Base-by-base conservation (phyloP, 1,140 invertebrate genomes). In the Tachypleus tridentatus region DNA sequence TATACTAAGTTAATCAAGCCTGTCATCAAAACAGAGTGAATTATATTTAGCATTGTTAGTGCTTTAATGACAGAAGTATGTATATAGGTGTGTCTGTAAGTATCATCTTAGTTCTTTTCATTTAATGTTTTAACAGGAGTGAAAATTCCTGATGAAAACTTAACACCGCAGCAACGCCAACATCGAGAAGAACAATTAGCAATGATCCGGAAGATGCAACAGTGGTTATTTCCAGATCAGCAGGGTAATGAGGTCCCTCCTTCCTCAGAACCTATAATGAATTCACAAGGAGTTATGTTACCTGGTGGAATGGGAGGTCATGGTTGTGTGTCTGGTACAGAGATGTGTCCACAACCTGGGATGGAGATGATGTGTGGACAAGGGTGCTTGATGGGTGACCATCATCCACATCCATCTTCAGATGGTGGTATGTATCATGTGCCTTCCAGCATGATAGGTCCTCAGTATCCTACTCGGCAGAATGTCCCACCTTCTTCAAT, bases 91-190 rank as follows among this genome's bases (percentile, higher is more conserved):
- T 29, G 29, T 29, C 29, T 29, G 29, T 29, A 29, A 29, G 29
- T 29, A 29, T 29, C 29, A 29, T 29, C 2, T 29, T 29, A 29
- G 29, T 29, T 29, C 29, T 29, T 29, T 29, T 29, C 29, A 29
- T 29, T 0, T 29, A 29, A 8, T 54, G 53, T n/a, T 49, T 51
- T 67, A 11, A n/a, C 58, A 68, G 76, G 76, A 54, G 88, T 91
- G 8, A 92, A 93, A 83, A 87, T 94, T 72, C 93, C 93, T 66
- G 92, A 97, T 80, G 93, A 97, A 80, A 94, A 97, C 78, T 80
- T 73, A 68, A 98, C 94, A 62, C 93, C 93, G 49, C 91, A 97
- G 77, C 94, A 98, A 77, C 83, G 91, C 61, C 90, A 94, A 64
- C 91, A 94, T 73, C 81, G 94, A 63, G 92, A 95, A 77, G 90